These are phyloP conservation scores for Enteromius trimaculatus DNA, from an alignment of 2,797 vertebrate genomes.

Conservation along the genomic window DNA sequence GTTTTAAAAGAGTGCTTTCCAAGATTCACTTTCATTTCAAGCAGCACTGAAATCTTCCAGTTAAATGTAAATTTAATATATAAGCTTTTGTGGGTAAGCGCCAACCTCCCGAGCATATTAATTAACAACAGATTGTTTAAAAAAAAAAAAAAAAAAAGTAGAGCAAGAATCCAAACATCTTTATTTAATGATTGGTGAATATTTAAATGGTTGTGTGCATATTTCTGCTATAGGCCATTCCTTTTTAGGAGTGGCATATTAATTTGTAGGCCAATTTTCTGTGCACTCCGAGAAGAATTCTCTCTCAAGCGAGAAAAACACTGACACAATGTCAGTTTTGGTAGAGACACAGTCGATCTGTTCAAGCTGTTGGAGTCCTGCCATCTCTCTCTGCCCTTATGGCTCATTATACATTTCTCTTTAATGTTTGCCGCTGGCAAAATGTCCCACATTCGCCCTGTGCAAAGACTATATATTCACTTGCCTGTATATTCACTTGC, in stretches of 20 bases:
- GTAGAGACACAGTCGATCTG: conserved; percentile 36
- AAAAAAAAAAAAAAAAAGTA: not conserved
- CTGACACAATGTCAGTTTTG: conserved; percentile 39
- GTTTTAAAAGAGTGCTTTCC: conserved; percentile 13
- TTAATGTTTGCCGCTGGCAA: conserved; percentile 35
- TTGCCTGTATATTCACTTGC: not conserved
- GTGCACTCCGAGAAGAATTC: conserved; percentile 42
- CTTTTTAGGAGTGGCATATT: conserved; percentile 68
- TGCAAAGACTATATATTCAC: conserved; percentile 11
- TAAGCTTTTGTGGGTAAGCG: not conserved
- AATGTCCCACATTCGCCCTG: conserved; percentile 22
- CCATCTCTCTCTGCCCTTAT: conserved; percentile 46
- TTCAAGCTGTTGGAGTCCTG: conserved; percentile 38
- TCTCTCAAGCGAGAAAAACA: conserved; percentile 44
- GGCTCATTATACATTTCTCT: conserved; percentile 39
- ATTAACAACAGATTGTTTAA: conserved; percentile 34
- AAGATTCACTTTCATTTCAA: not conserved
- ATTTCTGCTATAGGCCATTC: conserved; percentile 66
- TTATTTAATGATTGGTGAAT: conserved; percentile 65
- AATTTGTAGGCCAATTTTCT: conserved; percentile 66
- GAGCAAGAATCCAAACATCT: conserved; percentile 38
- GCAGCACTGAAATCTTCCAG: not conserved
- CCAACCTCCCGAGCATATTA: not conserved
- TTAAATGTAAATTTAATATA: not conserved
- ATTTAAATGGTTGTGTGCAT: conserved; percentile 71